Evolutionary conservation across 2,888 invertebrate genomes (phyloP).

Genomic region (Ditylenchus weischeri): DNA sequence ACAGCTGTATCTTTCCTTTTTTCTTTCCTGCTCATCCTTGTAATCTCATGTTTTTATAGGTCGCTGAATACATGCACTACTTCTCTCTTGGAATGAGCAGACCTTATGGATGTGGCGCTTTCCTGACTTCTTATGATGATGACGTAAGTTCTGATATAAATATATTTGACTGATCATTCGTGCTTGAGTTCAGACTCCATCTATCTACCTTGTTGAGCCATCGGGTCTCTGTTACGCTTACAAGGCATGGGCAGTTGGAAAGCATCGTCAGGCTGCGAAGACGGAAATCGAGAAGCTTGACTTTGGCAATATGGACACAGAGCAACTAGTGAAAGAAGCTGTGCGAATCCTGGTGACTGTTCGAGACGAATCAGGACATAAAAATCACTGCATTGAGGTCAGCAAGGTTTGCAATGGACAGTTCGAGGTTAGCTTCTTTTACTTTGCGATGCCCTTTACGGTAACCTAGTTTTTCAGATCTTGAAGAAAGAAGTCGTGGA

Average conservation of each 20-base stretch:
- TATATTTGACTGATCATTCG: neutral
- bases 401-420: constrained; percentile 57
- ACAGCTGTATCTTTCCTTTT: constrained; percentile 29
- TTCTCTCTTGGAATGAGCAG: constrained; percentile 97
- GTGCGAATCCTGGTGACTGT: constrained; percentile 59
- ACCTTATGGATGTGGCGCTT: constrained; percentile 89
- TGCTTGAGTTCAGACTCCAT: constrained; percentile 51
- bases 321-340: constrained; percentile 55
- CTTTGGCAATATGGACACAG: constrained; percentile 27
- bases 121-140: constrained; percentile 69
- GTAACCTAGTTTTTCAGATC: too few relatives aligned
- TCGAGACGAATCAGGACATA: constrained; percentile 73
- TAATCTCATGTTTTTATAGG: constrained; percentile 56
- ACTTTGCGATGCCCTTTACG: too few relatives aligned
- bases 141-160: constrained; percentile 25
- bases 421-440: constrained; percentile 34
- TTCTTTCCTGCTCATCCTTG: constrained; percentile 6
- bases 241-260: constrained; percentile 93
- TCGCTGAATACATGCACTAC: constrained; percentile 94
- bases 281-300: constrained; percentile 98
- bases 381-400: constrained; percentile 57
- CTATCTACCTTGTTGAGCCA: constrained; percentile 91
- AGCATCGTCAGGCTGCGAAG: constrained; percentile 96
- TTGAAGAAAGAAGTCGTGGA: too few relatives aligned
- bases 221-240: constrained; percentile 95